A percentile compares a stretch with the other conserved stretches of the same genome.
These are phyloP conservation scores for Lasioglossum figueresi DNA, from an alignment of 2,888 invertebrate genomes.

Conservation along the genomic window DNA sequence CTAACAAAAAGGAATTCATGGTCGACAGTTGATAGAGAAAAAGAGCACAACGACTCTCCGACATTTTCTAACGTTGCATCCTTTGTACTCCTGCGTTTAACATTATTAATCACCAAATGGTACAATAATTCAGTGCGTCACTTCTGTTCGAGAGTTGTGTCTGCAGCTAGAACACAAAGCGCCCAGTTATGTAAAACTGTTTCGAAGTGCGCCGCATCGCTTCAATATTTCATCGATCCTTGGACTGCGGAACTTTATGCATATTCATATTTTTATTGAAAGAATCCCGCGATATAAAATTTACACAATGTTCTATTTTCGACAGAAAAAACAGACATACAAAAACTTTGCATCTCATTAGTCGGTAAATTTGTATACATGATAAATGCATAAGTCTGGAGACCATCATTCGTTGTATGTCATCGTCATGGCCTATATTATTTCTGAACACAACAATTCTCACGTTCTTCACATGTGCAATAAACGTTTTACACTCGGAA, in stretches of 20 bases:
- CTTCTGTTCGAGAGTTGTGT: background rate
- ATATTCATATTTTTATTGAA: background rate
- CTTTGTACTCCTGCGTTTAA: conserved; percentile 4
- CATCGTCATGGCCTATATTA: background rate
- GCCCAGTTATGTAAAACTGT: background rate
- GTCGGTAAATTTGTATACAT: background rate
- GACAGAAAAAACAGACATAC: too few relatives aligned
- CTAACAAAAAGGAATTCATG: background rate
- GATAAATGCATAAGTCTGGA: background rate
- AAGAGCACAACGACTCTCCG: background rate
- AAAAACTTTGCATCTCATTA: background rate
- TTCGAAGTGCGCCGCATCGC: background rate
- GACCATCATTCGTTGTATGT: background rate
- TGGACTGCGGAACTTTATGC: background rate
- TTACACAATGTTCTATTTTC: background rate
- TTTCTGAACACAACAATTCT: background rate
- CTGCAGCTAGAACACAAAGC: background rate
- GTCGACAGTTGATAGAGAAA: background rate
- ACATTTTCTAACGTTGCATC: background rate
- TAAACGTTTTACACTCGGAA: background rate
- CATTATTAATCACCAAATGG: background rate
- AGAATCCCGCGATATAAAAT: background rate
- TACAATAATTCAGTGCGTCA: background rate
- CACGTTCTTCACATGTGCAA: too few relatives aligned
- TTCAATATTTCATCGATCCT: background rate